Percentiles rank a stretch among this genome's conserved stretches.
Evolutionary conservation across 2,888 invertebrate species (phyloP).

Genomic region (Carabus problematicus): DNA sequence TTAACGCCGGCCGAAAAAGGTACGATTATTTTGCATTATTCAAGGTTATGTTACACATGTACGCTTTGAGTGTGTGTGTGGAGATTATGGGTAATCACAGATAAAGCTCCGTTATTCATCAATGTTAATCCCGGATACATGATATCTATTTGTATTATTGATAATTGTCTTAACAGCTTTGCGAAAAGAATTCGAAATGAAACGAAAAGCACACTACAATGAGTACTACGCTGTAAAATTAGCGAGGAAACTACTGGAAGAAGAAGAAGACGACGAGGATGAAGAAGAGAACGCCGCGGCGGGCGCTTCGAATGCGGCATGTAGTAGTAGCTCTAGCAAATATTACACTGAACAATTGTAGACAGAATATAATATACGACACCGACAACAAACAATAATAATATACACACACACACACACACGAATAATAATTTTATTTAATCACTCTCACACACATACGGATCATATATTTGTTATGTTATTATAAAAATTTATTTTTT

Average conservation of each 20-base stretch:
- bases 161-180: conserved; percentile 61
- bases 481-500: too few relatives aligned
- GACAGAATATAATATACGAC: too few relatives aligned
- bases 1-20: conserved; percentile 62
- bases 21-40: conserved; percentile 40
- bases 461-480: too few relatives aligned
- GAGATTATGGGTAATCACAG: not conserved
- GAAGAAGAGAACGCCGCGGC: conserved; percentile 47
- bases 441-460: too few relatives aligned
- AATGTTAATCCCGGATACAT: too few relatives aligned
- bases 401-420: too few relatives aligned
- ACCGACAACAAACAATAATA: too few relatives aligned
- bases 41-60: not conserved
- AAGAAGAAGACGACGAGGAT: conserved; percentile 83
- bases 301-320: not conserved
- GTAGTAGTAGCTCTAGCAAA: not conserved
- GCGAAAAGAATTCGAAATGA: conserved; percentile 85
- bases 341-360: too few relatives aligned
- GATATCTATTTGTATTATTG: too few relatives aligned
- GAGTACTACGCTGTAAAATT: conserved; percentile 95
- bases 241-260: conserved; percentile 88
- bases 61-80: too few relatives aligned
- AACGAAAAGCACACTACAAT: conserved; percentile 96
- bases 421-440: too few relatives aligned
- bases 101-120: too few relatives aligned